Evolutionary conservation across 2,888 invertebrate genomes (phyloP), one percentile per base, ranked within the genome.

Genomic region (Nomada lathburiana): DNA sequence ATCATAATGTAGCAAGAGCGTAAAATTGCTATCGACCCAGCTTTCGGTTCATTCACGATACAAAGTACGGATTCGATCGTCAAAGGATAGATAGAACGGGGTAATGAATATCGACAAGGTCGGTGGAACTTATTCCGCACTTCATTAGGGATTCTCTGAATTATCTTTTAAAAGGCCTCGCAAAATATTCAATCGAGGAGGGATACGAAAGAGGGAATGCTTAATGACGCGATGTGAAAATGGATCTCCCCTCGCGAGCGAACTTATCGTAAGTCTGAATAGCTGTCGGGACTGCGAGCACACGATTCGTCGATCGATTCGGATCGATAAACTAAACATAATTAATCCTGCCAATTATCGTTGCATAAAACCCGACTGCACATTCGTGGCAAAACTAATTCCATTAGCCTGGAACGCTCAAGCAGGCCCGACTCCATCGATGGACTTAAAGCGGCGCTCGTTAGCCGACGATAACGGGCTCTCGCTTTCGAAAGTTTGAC

Each of bases 151-250:
- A 62, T 80, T 57, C 67, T 47, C 29, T 44, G 79, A 79, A 63
- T 26, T 55, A 55, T 50, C 26, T 59, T 79, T 42, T 52, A 72
- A 63, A 72, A 57, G 57, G 29, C 4, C 67, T 68, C 26, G 11
- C 79, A 63, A 80, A 80, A 80, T 80, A 79, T 80, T 80, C 79
- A 79, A 78, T 80, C 67, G 79, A 72, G 72, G 57, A 36, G 52
- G 57, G 79, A 72, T 71, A 77, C 67, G 62, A 67, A 71, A 77
- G 62, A 71, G 44, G 42, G 78, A 71, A 77, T 77, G 55, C 55
- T 71, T 67, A 77, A 80, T 67, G 67, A 71, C 65, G 20, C 50
- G 53, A 26, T 23, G 20, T 7, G 55, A 20, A 71, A 63, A 77
- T 16, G 60, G 50, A 67, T 16, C 60, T 29, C 10, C 16, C 10